phyloP scores from a whole-genome alignment of 2,113 vertebrate species.

The Gnathonemus echidnorhynchus region DNA sequence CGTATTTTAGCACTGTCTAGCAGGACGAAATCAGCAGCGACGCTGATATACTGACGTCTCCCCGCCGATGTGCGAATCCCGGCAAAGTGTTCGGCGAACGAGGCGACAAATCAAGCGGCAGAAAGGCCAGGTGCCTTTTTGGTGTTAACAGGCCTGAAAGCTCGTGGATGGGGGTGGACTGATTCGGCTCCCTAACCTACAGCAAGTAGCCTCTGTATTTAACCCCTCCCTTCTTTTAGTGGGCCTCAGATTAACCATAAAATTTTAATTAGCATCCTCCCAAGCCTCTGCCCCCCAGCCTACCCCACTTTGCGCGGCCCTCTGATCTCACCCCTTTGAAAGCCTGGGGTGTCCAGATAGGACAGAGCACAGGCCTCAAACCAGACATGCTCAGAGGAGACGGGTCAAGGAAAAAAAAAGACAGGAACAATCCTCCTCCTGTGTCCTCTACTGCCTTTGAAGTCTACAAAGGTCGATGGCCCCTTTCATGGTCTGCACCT shows the following conservation, averaged over 20 bases:
- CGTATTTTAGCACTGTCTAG: slow-evolving; percentile 17
- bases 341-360: slow-evolving; percentile 64
- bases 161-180: neutral
- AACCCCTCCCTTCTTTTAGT: slow-evolving; percentile 43
- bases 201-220: neutral
- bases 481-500: slow-evolving; percentile 18
- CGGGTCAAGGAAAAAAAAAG: slow-evolving; percentile 36
- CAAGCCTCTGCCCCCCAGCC: slow-evolving; percentile 27
- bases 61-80: neutral
- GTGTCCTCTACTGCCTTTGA: slow-evolving; percentile 23
- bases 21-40: neutral
- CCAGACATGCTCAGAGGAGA: slow-evolving; percentile 60
- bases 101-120: neutral
- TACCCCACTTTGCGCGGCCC: slow-evolving; percentile 52
- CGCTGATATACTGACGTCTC: neutral
- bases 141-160: neutral
- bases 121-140: neutral
- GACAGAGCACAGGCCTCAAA: slow-evolving; percentile 52
- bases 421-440: slow-evolving; percentile 15
- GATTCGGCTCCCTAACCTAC: neutral
- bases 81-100: neutral
- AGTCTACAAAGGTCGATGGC: slow-evolving; percentile 25
- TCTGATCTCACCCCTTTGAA: slow-evolving; percentile 61
- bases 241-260: slow-evolving; percentile 67
- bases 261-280: slow-evolving; percentile 57